These are phyloP conservation scores for Gonatopus flavifemur DNA, from an alignment of 1,140 invertebrate species.

Conservation along the genomic window DNA sequence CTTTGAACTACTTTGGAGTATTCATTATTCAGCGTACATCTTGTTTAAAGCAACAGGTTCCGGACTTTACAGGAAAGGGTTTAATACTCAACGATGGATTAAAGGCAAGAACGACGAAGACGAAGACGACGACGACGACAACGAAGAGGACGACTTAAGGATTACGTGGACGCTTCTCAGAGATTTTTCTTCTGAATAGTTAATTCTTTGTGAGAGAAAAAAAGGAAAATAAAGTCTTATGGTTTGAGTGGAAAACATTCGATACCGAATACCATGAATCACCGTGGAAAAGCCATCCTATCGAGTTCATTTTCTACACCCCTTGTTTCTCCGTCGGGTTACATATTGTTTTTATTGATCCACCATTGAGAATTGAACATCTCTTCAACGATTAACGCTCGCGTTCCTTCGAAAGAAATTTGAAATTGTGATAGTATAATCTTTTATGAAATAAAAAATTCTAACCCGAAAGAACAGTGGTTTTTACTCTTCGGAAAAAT, in stretches of 20 bases:
- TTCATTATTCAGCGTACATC: conserved; percentile 53
- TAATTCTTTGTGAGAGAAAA: not conserved
- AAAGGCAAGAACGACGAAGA: no score
- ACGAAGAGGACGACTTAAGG: conserved; percentile 31
- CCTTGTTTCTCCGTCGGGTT: no score
- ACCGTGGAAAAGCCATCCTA: not conserved
- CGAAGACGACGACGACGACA: no score
- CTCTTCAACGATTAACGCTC: no score
- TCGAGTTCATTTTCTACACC: no score
- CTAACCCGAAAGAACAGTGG: not conserved
- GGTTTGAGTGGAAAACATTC: not conserved
- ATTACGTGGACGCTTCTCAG: conserved; percentile 41
- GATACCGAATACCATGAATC: not conserved
- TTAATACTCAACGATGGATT: conserved; percentile 49
- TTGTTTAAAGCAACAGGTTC: conserved; percentile 54
- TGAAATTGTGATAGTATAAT: not conserved
- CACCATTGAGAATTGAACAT: no score
- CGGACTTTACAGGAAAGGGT: conserved; percentile 36
- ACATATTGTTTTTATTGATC: no score
- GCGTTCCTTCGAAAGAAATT: no score
- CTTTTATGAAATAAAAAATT: not conserved
- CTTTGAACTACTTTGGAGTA: conserved; percentile 42
- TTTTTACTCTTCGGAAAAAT: conserved; percentile 18
- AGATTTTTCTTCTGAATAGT: conserved; percentile 9
- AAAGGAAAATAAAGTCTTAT: not conserved